Base-by-base conservation (phyloP, 37 sponge, comb jelly and placozoan species). In the Tethya wilhelma region DNA sequence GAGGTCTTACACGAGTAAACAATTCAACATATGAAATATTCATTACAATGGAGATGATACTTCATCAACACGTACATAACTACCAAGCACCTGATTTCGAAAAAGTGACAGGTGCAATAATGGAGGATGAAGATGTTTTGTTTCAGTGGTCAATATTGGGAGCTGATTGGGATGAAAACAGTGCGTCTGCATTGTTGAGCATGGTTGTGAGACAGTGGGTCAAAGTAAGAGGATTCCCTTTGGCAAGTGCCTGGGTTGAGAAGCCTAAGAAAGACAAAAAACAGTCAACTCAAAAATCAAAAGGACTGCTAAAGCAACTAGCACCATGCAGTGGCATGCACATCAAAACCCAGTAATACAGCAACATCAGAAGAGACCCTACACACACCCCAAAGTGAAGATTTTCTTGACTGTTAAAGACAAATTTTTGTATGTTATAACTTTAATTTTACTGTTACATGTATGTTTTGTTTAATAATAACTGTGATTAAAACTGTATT, bases 161-260 rank as follows among this genome's bases (percentile, higher is more conserved):
- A 30, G 46, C 60, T 39, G 63, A 77, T 42, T 77, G 64, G 77
- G 77, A 77, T 37, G 63, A 77, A 34, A 39, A 62, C 25, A 44
- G 25, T 62, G 45, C 43, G 17, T 28, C 60, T 14, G 45, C 32
- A 23, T 42, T 77, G 25, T 38, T 77, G 14, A 31, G 41, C 30
- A 59, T 37, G 63, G 46, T 77, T 25, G 42, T 77, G 12, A 38
- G 32, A 34, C 42, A 44, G 42, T 77, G 60, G 41, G 63, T 77
- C 14, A 77, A 59, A 39, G 40, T 77, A 26, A 59, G 77, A 38
- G 77, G 77, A 22, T 77, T 77, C 64, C 62, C 77, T 36, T 77
- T 38, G 23, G 77, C 77, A 20, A 60, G 77, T 62, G 60, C 63
- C 30, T 77, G 77, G 77, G 28, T 77, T 77, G 77, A 77, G 38